Percentiles rank a stretch among this genome's conserved stretches.
Evolutionary conservation across 2,797 vertebrate species (phyloP).

Genomic region (Melanotaenia maccullochi): DNA sequence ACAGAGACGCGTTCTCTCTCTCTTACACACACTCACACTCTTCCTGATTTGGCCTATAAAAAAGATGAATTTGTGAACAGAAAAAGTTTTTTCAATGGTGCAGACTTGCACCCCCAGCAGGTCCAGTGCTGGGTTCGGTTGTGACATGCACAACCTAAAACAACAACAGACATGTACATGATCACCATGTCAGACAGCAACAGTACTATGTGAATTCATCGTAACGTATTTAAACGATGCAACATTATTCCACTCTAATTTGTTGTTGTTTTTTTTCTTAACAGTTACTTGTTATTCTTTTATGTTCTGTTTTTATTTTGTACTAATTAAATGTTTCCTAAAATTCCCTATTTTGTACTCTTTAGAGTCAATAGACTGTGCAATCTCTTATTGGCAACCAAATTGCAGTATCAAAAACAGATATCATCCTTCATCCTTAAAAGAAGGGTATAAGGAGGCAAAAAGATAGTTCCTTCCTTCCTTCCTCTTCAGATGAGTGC

Average conservation of each 20-base stretch:
- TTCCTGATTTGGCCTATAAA: constrained; percentile 98
- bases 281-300: constrained; percentile 88
- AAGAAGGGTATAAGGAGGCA: constrained; percentile 81
- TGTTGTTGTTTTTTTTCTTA: constrained; percentile 79
- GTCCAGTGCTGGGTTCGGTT: constrained; percentile 87
- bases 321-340: constrained; percentile 82
- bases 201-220: constrained; percentile 87
- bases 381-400: constrained; percentile 99
- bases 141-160: constrained; percentile 89
- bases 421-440: constrained; percentile 84
- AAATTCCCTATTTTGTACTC: constrained; percentile 84
- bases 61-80: constrained; percentile 91
- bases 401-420: constrained; percentile 90
- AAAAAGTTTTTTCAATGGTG: constrained; percentile 79
- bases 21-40: constrained; percentile 60
- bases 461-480: constrained; percentile 74
- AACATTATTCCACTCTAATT: constrained; percentile 83
- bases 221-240: constrained; percentile 86
- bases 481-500: constrained; percentile 94
- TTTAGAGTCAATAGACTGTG: constrained; percentile 99
- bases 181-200: constrained; percentile 91
- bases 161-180: constrained; percentile 87
- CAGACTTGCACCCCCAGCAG: constrained; percentile 84
- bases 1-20: constrained; percentile 11
- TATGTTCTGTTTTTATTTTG: constrained; percentile 71